Conservation (phyloP, 2,797 vertebrate species). For the Myripristis murdjan region DNA sequence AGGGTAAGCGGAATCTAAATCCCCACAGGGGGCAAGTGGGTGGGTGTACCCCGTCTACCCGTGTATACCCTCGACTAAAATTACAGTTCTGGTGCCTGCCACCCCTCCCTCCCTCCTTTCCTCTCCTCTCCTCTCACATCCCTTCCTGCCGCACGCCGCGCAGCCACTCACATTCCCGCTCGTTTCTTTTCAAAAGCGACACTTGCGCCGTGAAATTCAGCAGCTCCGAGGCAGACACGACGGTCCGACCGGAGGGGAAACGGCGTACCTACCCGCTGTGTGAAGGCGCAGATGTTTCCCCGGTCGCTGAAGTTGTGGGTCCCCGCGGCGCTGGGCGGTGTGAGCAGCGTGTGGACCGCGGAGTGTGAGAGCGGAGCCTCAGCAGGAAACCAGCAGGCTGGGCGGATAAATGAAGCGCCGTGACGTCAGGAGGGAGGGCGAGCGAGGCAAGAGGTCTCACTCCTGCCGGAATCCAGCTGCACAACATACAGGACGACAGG, state of each 20-base stretch:
- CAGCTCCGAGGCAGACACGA: fast-evolving
- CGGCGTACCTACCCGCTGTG: constrained; percentile 58
- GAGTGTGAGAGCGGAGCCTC: constrained; percentile 29
- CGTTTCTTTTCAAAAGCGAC: not conserved
- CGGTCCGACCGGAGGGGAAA: no score
- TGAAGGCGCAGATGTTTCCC: constrained; percentile 15
- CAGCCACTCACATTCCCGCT: not conserved
- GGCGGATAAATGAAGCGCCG: constrained; percentile 41
- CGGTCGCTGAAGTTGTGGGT: constrained; percentile 28
- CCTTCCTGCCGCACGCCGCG: constrained; percentile 34
- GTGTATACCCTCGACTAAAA: not conserved
- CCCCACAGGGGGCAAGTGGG: not conserved
- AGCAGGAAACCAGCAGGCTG: constrained; percentile 59
- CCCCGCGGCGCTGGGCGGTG: not conserved
- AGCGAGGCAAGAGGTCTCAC: constrained; percentile 42
- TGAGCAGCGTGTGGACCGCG: constrained; percentile 8
- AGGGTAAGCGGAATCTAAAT: not conserved
- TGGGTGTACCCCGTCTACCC: not conserved
- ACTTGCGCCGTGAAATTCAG: not conserved
- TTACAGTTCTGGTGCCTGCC: not conserved
- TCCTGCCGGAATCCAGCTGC: constrained; percentile 7
- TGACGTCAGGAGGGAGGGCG: constrained; percentile 68
- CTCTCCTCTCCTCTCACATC: constrained; percentile 56
- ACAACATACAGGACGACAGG: no score
- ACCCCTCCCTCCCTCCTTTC: constrained; percentile 31